Base-by-base conservation (phyloP, 2,113 vertebrate species). In the Thermophis baileyi region DNA sequence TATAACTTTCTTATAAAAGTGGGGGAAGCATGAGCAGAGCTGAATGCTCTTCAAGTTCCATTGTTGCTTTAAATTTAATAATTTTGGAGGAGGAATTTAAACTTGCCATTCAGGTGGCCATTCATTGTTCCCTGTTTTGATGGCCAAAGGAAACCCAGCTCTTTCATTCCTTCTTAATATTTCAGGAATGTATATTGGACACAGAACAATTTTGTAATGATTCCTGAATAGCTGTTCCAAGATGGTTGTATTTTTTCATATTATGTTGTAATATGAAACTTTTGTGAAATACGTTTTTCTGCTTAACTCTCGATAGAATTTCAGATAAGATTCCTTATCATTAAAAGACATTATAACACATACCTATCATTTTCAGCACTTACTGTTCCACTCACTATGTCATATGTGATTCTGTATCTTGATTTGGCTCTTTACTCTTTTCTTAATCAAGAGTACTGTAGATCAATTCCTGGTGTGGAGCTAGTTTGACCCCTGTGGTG, bases 301-400 rank as follows among this genome's bases (percentile, higher is more conserved):
- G 8, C n/a, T 51, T 53, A 46, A 47, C 24, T 25, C 55, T 88
- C 74, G 1, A 74, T 30, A 74, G 46, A 91, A 57, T 55, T 12
- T 69, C 24, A 81, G 54, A 27, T 49, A 89, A 63, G 22, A 0
- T 90, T 87, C 60, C 85, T 91, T 90, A 40, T 47, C 93, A 89
- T 51, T 93, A 89, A 90, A 63, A 27, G 92, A 57, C 24, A 60
- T 93, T 93, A 63, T 86, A 55, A 93, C 40, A 91, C 60, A 24
- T 92, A 87, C 91, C 9, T 94, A 57, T 95, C 81, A 87, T 87
- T 89, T 86, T 40, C 89, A n/a, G 4, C 93, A 93, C 63, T 69
- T 63, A 60, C 91, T 90, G 57, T 47, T 92, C 30, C 85, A 63
- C 24, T 46, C 69, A 24, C 63, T 90, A 0, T 54, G 0, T 12